These are phyloP conservation scores for Osmoderma eremita DNA, from an alignment of 2,888 invertebrate genomes.

Conservation along the genomic window DNA sequence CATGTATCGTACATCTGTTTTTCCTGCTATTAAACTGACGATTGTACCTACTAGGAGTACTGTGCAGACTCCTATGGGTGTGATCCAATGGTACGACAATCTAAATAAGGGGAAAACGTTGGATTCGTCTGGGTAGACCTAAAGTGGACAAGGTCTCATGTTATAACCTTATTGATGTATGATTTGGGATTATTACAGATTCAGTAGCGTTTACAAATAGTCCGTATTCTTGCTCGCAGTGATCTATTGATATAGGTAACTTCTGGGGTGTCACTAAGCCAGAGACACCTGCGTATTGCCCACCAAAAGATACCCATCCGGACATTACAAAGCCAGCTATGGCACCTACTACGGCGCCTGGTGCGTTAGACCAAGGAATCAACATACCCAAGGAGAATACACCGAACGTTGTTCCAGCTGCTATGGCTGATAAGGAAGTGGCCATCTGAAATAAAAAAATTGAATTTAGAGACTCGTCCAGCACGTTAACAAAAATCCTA, in stretches of 20 bases:
- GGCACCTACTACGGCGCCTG: slow-evolving; percentile 72
- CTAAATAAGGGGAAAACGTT: slow-evolving; percentile 78
- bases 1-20: slow-evolving; percentile 65
- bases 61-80: slow-evolving; percentile 75
- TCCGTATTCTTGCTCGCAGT: slow-evolving; percentile 59
- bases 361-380: slow-evolving; percentile 80
- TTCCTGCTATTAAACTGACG: slow-evolving; percentile 70
- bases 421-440: slow-evolving; percentile 83
- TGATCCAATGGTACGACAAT: slow-evolving; percentile 84
- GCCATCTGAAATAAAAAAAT: slow-evolving; percentile 65
- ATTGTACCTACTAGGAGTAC: slow-evolving; percentile 76
- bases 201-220: slow-evolving; percentile 58
- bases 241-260: slow-evolving; percentile 65
- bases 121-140: slow-evolving; percentile 62
- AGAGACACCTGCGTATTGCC: slow-evolving; percentile 72
- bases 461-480: neutral
- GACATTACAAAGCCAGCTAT: slow-evolving; percentile 71
- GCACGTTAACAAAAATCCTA: neutral
- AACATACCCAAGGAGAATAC: slow-evolving; percentile 85
- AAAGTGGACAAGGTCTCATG: slow-evolving; percentile 11
- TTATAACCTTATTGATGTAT: neutral
- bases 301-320: slow-evolving; percentile 74
- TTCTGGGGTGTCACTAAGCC: slow-evolving; percentile 70
- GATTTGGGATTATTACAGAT: slow-evolving; percentile 54
- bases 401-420: slow-evolving; percentile 84